These are phyloP conservation scores for Nothobranchius furzeri DNA, from an alignment of 2,113 vertebrate species.

Conservation along the genomic window DNA sequence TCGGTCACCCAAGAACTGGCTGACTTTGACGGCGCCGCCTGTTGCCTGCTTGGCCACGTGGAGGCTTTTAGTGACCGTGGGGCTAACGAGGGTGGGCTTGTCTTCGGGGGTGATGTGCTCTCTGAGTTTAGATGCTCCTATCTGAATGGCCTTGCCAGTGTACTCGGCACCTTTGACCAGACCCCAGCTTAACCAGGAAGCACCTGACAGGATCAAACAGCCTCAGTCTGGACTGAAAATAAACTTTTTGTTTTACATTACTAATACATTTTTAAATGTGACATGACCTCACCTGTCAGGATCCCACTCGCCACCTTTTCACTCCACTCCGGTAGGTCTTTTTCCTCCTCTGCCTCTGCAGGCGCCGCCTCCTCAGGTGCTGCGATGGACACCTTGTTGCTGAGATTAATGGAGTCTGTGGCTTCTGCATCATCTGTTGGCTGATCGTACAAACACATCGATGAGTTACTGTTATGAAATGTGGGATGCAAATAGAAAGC, in stretches of 20 bases:
- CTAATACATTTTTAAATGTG: too few species aligned
- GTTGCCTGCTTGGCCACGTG: slow-evolving; percentile 95
- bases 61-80: slow-evolving; percentile 88
- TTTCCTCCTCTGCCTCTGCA: slow-evolving; percentile 54
- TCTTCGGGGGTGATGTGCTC: slow-evolving; percentile 96
- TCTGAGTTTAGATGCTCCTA: slow-evolving; percentile 92
- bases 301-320: slow-evolving; percentile 95
- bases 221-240: not conserved
- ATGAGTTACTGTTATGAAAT: not conserved
- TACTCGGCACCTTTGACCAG: slow-evolving; percentile 94
- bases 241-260: not conserved
- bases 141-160: slow-evolving; percentile 94
- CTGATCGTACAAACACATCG: slow-evolving; percentile 76
- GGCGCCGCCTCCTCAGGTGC: slow-evolving; percentile 68
- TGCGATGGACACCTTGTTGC: slow-evolving; percentile 83
- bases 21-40: slow-evolving; percentile 96
- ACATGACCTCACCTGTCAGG: slow-evolving; percentile 84
- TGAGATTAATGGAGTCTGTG: slow-evolving; percentile 84
- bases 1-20: slow-evolving; percentile 91
- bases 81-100: slow-evolving; percentile 89
- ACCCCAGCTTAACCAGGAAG: slow-evolving; percentile 97
- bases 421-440: slow-evolving; percentile 75
- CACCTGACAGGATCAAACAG: slow-evolving; percentile 79
- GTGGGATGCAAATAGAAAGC: slow-evolving; percentile 8
- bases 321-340: slow-evolving; percentile 91